Conservation (phyloP, 2,888 invertebrate genomes). For the Artemia sinica region DNA sequence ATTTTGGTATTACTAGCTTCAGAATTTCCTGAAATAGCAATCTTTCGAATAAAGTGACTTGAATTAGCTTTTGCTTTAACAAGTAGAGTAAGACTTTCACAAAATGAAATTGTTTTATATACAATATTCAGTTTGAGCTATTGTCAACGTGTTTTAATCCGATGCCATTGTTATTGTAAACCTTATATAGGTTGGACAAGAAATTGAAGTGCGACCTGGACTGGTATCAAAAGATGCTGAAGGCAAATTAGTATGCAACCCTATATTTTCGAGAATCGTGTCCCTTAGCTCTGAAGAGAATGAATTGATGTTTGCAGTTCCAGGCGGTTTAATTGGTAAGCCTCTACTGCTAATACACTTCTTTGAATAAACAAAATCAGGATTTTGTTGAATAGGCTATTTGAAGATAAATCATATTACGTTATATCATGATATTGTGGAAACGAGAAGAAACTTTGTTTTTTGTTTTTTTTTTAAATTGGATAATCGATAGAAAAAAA, state of each 20-base stretch:
- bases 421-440: not conserved
- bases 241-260: constrained; percentile 84
- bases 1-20: too few species aligned
- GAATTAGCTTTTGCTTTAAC: too few species aligned
- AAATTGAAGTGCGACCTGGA: constrained; percentile 94
- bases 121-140: too few species aligned
- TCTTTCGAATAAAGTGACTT: too few species aligned
- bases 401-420: not conserved
- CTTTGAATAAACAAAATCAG: too few species aligned
- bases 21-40: too few species aligned
- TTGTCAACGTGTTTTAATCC: not conserved
- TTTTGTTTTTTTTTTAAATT: not conserved
- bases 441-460: not conserved
- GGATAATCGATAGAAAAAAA: too few species aligned
- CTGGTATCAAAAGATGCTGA: constrained; percentile 91
- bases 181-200: constrained; percentile 62
- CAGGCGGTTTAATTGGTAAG: constrained; percentile 87
- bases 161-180: not conserved
- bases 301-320: constrained; percentile 93
- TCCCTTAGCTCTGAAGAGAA: constrained; percentile 96
- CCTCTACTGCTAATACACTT: too few species aligned
- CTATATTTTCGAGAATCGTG: constrained; percentile 90
- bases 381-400: too few species aligned
- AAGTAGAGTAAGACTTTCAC: too few species aligned
- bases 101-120: too few species aligned